A percentile compares a stretch with the other conserved stretches of the same genome.
Evolutionary conservation across 2,888 invertebrate species (phyloP).

Genomic region (Megamerina dolium): DNA sequence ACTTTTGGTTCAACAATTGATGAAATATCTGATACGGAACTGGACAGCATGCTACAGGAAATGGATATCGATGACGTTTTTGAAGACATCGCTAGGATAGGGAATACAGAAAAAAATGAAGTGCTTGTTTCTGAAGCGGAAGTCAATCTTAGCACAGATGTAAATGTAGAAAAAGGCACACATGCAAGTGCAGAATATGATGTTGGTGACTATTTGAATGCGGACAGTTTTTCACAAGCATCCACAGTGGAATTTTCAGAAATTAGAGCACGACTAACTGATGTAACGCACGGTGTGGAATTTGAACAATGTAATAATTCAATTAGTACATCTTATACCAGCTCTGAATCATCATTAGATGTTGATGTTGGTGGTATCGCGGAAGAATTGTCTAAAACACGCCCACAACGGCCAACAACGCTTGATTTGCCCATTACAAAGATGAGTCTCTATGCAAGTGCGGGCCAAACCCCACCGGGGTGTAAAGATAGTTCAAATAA

Average conservation of each 20-base stretch:
- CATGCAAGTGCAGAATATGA: neutral
- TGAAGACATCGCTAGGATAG: constrained; percentile 9
- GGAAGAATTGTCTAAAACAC: constrained; percentile 19
- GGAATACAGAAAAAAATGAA: neutral
- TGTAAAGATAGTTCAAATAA: constrained; percentile 6
- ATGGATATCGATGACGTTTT: constrained; percentile 41
- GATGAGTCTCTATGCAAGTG: constrained; percentile 30
- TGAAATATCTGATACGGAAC: constrained; percentile 49
- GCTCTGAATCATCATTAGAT: constrained; percentile 31
- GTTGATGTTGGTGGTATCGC: constrained; percentile 21
- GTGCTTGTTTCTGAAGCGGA: neutral
- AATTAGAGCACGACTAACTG: constrained; percentile 20
- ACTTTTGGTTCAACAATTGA: constrained; percentile 50
- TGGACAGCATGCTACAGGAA: constrained; percentile 49
- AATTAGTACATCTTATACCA: constrained; percentile 31
- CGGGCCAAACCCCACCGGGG: constrained; percentile 43
- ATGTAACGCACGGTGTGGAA: constrained; percentile 9
- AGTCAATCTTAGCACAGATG: neutral
- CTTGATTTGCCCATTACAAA: constrained; percentile 36
- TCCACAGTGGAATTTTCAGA: constrained; percentile 49
- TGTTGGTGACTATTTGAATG: constrained; percentile 39
- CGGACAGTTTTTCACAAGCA: constrained; percentile 48
- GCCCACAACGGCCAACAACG: constrained; percentile 44
- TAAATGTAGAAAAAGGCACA: neutral
- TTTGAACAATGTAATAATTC: constrained; percentile 17